Conservation (phyloP, 2,888 invertebrate genomes). For the Ennomos quercinarius region DNA sequence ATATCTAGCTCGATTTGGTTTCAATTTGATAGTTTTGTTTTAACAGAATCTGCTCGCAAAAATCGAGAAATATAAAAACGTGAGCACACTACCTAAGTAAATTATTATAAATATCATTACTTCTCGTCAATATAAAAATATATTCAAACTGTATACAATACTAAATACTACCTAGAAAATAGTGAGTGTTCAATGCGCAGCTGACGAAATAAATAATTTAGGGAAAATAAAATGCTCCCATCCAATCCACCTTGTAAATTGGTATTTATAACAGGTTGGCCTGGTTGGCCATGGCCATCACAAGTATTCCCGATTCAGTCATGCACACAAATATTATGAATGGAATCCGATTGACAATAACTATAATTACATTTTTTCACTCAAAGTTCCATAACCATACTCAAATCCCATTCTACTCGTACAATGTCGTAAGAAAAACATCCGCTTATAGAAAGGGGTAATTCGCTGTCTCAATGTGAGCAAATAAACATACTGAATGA, state of each 20-base stretch:
- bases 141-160: too few species aligned
- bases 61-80: too few species aligned
- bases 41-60: too few species aligned
- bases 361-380: constrained; percentile 50
- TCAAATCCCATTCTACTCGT: constrained; percentile 54
- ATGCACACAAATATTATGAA: constrained; percentile 31
- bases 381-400: constrained; percentile 51
- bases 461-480: constrained; percentile 68
- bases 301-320: constrained; percentile 13
- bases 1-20: too few species aligned
- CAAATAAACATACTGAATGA: constrained; percentile 61
- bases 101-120: too few species aligned
- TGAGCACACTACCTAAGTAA: too few species aligned
- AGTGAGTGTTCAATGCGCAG: too few species aligned
- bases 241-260: neutral
- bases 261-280: neutral
- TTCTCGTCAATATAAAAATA: too few species aligned
- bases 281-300: constrained; percentile 8
- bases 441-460: constrained; percentile 64
- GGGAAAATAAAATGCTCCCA: neutral
- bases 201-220: neutral
- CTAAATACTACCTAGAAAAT: too few species aligned
- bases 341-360: constrained; percentile 34
- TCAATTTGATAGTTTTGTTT: too few species aligned
- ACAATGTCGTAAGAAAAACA: constrained; percentile 73